Evolutionary conservation across 2,888 invertebrate genomes (phyloP).

Genomic region (Steinernema carpocapsae): DNA sequence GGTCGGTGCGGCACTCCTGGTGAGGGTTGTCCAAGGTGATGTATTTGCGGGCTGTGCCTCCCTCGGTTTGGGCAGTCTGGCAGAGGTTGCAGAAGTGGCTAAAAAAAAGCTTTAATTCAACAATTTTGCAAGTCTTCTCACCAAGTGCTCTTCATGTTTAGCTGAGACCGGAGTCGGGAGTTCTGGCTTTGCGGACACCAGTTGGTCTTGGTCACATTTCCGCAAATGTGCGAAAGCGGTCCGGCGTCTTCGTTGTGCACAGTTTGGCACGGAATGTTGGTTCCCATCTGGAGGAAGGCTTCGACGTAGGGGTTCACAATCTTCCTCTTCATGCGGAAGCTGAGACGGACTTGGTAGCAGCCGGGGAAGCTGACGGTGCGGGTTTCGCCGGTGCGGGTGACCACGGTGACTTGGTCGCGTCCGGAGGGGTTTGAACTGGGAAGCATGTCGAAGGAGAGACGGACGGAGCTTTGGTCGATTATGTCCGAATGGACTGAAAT

Average conservation of each 20-base stretch:
- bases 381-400: conserved; percentile 44
- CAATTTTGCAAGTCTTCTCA: conserved; percentile 29
- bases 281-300: conserved; percentile 59
- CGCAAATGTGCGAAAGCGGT: conserved; percentile 52
- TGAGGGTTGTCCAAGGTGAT: conserved; percentile 37
- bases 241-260: conserved; percentile 39
- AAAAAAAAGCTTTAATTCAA: conserved; percentile 36
- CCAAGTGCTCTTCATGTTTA: conserved; percentile 57
- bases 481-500: conserved; percentile 54
- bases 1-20: conserved; percentile 40
- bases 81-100: conserved; percentile 62
- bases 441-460: conserved; percentile 54
- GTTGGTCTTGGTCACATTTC: conserved; percentile 53
- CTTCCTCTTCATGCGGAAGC: conserved; percentile 52
- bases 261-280: conserved; percentile 57
- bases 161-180: conserved; percentile 52
- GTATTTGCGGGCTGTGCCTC: conserved; percentile 42
- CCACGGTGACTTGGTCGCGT: conserved; percentile 40
- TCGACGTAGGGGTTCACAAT: conserved; percentile 61
- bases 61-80: conserved; percentile 50
- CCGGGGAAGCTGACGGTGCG: conserved; percentile 55
- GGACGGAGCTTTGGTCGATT: conserved; percentile 52
- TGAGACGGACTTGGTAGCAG: conserved; percentile 57
- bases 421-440: conserved; percentile 36
- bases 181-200: conserved; percentile 62